Conservation (phyloP, 64 coral and sea anemone genomes). For the Trachythela sp. region DNA sequence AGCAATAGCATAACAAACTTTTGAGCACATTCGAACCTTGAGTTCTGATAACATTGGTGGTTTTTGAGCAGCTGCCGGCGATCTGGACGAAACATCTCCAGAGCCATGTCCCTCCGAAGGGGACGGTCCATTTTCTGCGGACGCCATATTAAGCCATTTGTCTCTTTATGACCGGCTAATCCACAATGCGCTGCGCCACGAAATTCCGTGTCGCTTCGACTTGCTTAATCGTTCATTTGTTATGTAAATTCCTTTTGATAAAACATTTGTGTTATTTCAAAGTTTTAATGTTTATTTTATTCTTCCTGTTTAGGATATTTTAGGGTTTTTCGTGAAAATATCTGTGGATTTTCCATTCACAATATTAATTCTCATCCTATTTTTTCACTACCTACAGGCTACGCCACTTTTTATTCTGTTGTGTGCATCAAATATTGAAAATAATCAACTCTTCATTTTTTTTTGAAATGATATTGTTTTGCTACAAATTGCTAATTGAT, state of each 20-base stretch:
- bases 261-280: neutral
- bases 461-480: no score
- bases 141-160: constrained; percentile 13
- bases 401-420: no score
- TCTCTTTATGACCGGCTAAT: neutral
- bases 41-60: constrained; percentile 4
- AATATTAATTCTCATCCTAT: no score
- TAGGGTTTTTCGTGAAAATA: no score
- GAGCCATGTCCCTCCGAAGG: neutral
- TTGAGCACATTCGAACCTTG: neutral
- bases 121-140: constrained; percentile 15
- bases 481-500: no score
- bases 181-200: neutral
- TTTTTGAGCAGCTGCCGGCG: constrained; percentile 21
- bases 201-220: neutral
- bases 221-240: neutral
- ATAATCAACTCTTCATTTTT: no score
- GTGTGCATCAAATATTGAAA: no score
- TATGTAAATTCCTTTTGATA: neutral
- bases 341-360: no score
- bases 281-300: neutral
- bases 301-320: neutral
- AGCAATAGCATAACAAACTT: neutral
- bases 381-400: no score
- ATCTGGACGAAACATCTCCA: neutral